phyloP scores from a whole-genome alignment of 1,140 invertebrate species.

The Drosophila orena region DNA sequence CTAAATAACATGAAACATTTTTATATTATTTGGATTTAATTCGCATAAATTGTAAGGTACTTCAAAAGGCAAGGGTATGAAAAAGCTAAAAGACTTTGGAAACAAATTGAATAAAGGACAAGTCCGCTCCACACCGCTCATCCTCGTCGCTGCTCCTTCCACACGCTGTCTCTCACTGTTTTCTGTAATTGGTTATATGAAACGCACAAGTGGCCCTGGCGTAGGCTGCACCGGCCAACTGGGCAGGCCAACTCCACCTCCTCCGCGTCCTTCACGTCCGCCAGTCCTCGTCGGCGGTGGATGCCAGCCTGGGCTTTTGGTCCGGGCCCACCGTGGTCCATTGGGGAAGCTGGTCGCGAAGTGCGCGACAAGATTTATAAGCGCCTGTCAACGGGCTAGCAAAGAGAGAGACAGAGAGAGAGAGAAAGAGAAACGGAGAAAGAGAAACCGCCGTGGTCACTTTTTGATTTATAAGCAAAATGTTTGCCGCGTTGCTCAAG shows the following conservation, averaged over 20 bases:
- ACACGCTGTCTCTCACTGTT: slow-evolving; percentile 47
- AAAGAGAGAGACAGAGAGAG: slow-evolving; percentile 13
- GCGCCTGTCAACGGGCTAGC: slow-evolving; percentile 72
- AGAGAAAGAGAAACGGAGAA: slow-evolving; percentile 27
- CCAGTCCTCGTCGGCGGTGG: slow-evolving; percentile 15
- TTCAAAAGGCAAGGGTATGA: slow-evolving; percentile 17
- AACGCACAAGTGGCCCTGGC: slow-evolving; percentile 67
- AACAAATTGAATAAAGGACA: slow-evolving; percentile 77
- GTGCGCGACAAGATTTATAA: slow-evolving; percentile 83
- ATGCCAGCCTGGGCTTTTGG: slow-evolving; percentile 10
- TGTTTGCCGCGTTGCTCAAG: slow-evolving; percentile 67
- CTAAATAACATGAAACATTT: no score
- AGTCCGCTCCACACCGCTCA: slow-evolving; percentile 19
- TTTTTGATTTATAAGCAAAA: slow-evolving; percentile 84
- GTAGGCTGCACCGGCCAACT: slow-evolving; percentile 37
- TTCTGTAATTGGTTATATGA: slow-evolving; percentile 76
- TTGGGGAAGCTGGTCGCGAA: slow-evolving; percentile 42
- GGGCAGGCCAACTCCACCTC: slow-evolving; percentile 1
- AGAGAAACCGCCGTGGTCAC: slow-evolving; percentile 63
- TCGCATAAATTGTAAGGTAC: background rate
- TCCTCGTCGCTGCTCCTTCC: slow-evolving; percentile 34
- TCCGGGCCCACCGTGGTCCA: slow-evolving; percentile 22
- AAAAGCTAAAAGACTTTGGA: slow-evolving; percentile 23
- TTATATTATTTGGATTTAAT: background rate
- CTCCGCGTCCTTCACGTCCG: background rate